Evolutionary conservation across 2,113 vertebrate species (phyloP).

Genomic region (Chaenocephalus aceratus): DNA sequence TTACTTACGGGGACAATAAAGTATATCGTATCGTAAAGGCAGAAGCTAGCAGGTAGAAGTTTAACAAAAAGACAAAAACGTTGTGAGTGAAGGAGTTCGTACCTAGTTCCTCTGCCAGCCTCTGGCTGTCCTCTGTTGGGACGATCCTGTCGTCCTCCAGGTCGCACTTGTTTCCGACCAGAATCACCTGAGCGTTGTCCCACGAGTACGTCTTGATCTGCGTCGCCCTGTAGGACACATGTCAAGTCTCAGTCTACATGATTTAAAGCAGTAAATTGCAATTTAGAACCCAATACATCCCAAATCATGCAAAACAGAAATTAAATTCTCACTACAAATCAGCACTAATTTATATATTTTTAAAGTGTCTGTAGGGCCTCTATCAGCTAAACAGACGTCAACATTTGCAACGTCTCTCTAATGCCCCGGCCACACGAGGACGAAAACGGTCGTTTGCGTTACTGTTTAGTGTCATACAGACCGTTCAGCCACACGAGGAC

Average conservation of each 20-base stretch:
- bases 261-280: background rate
- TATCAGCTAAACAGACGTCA: background rate
- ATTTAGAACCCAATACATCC: background rate
- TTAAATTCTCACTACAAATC: background rate
- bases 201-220: slow-evolving; percentile 91
- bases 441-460: no score
- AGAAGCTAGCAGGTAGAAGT: background rate
- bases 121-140: slow-evolving; percentile 86
- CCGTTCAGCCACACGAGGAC: no score
- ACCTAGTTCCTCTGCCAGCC: slow-evolving; percentile 87
- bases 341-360: background rate
- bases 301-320: background rate
- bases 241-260: background rate
- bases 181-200: slow-evolving; percentile 90
- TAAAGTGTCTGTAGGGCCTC: background rate
- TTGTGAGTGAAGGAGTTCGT: background rate
- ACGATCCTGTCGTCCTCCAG: slow-evolving; percentile 88
- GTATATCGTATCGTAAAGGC: background rate
- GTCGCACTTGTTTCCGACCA: slow-evolving; percentile 90
- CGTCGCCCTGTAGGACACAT: slow-evolving; percentile 83
- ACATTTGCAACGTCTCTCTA: background rate
- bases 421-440: no score
- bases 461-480: no score
- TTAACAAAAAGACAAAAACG: background rate
- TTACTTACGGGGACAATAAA: no score